A percentile compares a stretch with the other conserved stretches of the same genome.
Conservation (phyloP, 2,113 vertebrate species). For the Chitala chitala region DNA sequence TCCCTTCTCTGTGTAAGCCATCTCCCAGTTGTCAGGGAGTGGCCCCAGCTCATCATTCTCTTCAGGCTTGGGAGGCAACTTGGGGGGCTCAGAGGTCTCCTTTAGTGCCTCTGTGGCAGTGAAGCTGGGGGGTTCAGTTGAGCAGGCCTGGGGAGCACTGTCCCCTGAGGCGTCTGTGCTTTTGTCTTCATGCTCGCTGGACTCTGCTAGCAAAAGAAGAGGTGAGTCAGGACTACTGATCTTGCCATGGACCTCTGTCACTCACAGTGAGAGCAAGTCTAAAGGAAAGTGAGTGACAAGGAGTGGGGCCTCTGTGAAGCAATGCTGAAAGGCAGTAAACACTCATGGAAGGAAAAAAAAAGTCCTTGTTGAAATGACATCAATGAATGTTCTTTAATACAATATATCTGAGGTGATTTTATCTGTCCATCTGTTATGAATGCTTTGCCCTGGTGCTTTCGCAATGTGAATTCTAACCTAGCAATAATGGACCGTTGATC, state of each 20-base stretch:
- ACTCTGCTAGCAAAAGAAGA: conserved; percentile 68
- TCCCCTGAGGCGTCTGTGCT: conserved; percentile 79
- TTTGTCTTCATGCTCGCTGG: conserved; percentile 93
- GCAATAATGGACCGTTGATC: not conserved
- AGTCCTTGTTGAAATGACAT: not conserved
- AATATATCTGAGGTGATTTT: not conserved
- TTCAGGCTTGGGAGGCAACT: conserved; percentile 68
- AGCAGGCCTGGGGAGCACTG: conserved; percentile 62
- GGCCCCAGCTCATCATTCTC: conserved; percentile 82
- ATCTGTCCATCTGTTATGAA: not conserved
- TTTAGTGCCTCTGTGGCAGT: conserved; percentile 69
- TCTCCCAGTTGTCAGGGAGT: conserved; percentile 97
- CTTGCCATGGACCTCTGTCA: conserved; percentile 14
- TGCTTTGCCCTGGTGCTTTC: not conserved
- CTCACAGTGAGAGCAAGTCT: conserved; percentile 29
- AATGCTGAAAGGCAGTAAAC: not conserved
- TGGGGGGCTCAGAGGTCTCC: conserved; percentile 72
- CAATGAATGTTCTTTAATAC: not conserved
- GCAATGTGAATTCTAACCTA: not conserved
- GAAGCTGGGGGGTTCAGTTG: conserved; percentile 60
- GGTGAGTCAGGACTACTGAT: not conserved
- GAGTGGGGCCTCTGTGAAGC: not conserved
- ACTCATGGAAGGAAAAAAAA: not conserved
- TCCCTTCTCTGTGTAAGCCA: conserved; percentile 98
- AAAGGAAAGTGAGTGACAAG: not conserved